These are phyloP conservation scores for Ashinkailepas kermadecensis DNA, from an alignment of 2,888 invertebrate genomes.

Conservation along the genomic window DNA sequence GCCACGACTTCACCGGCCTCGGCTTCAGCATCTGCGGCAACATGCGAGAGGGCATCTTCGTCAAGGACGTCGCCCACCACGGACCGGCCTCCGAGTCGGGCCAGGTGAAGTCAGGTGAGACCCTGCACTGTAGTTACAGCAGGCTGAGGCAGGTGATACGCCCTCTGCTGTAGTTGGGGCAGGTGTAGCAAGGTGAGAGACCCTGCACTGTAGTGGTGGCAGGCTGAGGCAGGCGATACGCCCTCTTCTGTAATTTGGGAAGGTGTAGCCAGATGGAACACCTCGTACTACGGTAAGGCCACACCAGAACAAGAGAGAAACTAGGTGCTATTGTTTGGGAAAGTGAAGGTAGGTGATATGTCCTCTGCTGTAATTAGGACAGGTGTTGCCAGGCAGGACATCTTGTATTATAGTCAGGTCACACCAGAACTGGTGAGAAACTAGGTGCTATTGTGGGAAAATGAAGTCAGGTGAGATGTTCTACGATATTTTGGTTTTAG, in stretches of 20 bases:
- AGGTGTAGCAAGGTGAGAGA: not conserved
- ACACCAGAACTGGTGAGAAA: not conserved
- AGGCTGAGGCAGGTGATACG: not conserved
- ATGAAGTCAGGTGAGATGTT: not conserved
- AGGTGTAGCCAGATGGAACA: not conserved
- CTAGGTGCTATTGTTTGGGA: too few relatives aligned
- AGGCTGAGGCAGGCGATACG: not conserved
- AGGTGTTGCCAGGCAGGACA: not conserved
- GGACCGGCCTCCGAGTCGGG: slow-evolving; percentile 77
- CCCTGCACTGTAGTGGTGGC: not conserved
- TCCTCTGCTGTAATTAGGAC: slow-evolving; percentile 28
- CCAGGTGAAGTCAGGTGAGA: not conserved
- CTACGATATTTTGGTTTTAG: not conserved
- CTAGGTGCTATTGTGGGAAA: not conserved
- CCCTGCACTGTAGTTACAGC: not conserved
- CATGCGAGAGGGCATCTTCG: slow-evolving; percentile 79
- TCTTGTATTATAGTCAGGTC: not conserved
- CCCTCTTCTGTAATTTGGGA: slow-evolving; percentile 47
- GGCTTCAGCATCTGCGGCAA: slow-evolving; percentile 84
- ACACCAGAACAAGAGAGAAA: too few relatives aligned
- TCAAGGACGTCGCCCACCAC: slow-evolving; percentile 76
- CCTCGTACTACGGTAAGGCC: too few relatives aligned
- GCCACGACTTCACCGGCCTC: slow-evolving; percentile 78
- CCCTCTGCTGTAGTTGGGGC: slow-evolving; percentile 48
- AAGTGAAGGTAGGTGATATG: too few relatives aligned